Conservation (phyloP, 2,797 vertebrate genomes). For the Calcarius lapponicus region DNA sequence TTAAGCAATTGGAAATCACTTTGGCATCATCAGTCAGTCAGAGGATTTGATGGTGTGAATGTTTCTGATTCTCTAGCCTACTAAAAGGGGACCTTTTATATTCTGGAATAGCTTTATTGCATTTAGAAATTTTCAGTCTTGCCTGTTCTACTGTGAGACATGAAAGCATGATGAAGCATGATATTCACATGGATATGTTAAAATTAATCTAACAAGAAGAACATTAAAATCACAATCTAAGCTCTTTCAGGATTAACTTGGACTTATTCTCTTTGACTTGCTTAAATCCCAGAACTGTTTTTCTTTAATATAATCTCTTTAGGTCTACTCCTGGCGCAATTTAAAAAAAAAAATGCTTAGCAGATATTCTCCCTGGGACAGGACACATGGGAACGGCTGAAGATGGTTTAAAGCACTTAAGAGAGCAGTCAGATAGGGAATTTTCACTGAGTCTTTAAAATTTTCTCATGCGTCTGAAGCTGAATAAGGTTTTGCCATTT, state of each 20-base stretch:
- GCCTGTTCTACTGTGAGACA: background rate
- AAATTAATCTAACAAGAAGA: background rate
- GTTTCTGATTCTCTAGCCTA: background rate
- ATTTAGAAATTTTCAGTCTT: background rate
- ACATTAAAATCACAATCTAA: background rate
- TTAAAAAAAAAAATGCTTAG: background rate
- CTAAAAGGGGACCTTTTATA: background rate
- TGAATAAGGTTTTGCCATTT: background rate
- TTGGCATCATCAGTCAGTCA: background rate
- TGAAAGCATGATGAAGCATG: background rate
- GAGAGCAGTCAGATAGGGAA: background rate
- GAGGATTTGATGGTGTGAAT: background rate
- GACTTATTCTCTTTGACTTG: background rate
- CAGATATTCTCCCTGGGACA: background rate
- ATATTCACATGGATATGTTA: background rate
- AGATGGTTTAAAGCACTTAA: background rate
- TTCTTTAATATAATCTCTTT: background rate
- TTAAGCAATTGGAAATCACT: background rate
- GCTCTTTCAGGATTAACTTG: background rate
- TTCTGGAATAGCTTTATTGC: background rate
- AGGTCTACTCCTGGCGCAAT: background rate
- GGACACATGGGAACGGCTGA: background rate
- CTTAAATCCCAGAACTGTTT: background rate
- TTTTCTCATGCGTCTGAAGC: background rate
- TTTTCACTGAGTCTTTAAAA: background rate